A percentile compares a stretch with the other conserved stretches of the same genome.
These are phyloP conservation scores for Monodelphis domestica DNA, from an alignment of 2,797 vertebrate species.

Conservation along the genomic window DNA sequence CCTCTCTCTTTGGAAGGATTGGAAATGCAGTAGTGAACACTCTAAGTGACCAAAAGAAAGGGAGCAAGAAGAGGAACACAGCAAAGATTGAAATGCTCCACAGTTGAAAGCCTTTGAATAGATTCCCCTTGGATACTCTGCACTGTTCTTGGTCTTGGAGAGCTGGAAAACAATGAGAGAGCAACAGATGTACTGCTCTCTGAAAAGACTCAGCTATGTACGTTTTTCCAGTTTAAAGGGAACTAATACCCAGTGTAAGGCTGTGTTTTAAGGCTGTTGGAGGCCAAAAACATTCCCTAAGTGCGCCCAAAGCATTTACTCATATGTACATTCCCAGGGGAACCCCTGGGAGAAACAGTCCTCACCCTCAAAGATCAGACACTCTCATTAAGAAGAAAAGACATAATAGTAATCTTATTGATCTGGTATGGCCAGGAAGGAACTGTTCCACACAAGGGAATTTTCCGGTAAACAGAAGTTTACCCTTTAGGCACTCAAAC, in stretches of 20 bases:
- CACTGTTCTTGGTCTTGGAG: slow-evolving; percentile 54
- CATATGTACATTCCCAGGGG: background rate
- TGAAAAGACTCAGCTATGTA: background rate
- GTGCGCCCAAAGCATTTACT: background rate
- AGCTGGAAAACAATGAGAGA: slow-evolving; percentile 68
- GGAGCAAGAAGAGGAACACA: background rate
- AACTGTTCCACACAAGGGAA: background rate
- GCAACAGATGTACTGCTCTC: slow-evolving; percentile 1
- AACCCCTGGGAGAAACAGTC: background rate
- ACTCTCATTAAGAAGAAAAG: background rate
- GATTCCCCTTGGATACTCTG: slow-evolving; percentile 73
- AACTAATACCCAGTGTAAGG: background rate
- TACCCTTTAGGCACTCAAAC: background rate
- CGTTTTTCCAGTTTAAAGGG: background rate
- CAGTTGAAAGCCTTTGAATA: slow-evolving; percentile 67
- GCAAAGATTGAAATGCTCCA: slow-evolving; percentile 48
- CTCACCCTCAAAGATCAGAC: background rate
- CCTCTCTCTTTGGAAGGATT: slow-evolving; percentile 36
- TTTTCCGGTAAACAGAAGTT: background rate
- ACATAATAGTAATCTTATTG: background rate
- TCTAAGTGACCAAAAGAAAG: slow-evolving; percentile 61
- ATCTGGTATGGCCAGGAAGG: background rate
- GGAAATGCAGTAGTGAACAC: slow-evolving; percentile 35
- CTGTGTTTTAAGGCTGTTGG: background rate
- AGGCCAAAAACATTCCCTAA: background rate